Conservation (phyloP, 2,797 vertebrate genomes). For the Cetoscarus ocellatus region DNA sequence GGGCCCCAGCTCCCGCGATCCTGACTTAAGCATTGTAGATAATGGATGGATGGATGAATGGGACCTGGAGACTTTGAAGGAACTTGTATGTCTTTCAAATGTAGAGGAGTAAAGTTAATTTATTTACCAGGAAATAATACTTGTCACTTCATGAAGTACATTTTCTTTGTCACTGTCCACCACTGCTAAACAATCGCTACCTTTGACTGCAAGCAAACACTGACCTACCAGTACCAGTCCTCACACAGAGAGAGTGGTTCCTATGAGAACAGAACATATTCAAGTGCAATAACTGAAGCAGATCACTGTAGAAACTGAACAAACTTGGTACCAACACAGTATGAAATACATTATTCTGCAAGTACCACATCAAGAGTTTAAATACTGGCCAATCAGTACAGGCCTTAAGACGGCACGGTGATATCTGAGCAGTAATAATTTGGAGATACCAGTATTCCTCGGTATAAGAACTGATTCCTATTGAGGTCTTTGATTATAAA, state of each 20-base stretch:
- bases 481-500: background rate
- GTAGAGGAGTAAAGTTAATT: too few relatives aligned
- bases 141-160: too few relatives aligned
- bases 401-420: background rate
- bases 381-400: conserved; percentile 1
- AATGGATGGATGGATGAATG: too few relatives aligned
- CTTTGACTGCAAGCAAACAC: background rate
- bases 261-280: conserved; percentile 27
- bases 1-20: too few relatives aligned
- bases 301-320: conserved; percentile 12
- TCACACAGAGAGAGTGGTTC: conserved; percentile 26
- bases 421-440: background rate
- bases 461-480: background rate
- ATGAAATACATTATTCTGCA: conserved; percentile 8
- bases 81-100: too few relatives aligned
- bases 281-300: conserved; percentile 54
- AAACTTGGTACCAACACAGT: background rate
- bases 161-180: too few relatives aligned
- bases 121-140: too few relatives aligned
- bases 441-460: background rate
- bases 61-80: too few relatives aligned
- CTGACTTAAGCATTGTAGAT: too few relatives aligned
- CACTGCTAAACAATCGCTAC: background rate
- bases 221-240: conserved; percentile 3
- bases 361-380: conserved; percentile 17